Evolutionary conservation across 2,113 vertebrate genomes (phyloP).

Genomic region (Phyllostomus hastatus): DNA sequence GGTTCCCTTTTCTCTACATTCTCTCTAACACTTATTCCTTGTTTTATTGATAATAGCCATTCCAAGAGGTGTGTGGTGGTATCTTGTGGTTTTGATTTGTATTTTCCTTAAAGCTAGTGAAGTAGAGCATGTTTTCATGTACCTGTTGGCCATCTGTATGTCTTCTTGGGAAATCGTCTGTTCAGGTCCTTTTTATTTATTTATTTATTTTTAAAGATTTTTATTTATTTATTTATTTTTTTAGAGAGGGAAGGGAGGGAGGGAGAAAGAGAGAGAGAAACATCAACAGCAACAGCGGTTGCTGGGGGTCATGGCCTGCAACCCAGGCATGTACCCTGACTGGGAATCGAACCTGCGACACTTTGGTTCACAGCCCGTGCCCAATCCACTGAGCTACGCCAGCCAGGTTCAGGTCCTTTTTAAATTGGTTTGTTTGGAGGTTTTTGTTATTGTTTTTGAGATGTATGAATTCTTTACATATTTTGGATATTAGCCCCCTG

Average conservation of each 20-base stretch:
- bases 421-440: background rate
- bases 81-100: background rate
- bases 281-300: too few relatives aligned
- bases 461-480: background rate
- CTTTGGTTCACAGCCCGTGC: too few relatives aligned
- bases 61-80: too few relatives aligned
- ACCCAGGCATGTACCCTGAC: too few relatives aligned
- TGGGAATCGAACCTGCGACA: too few relatives aligned
- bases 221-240: too few relatives aligned
- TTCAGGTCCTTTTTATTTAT: background rate
- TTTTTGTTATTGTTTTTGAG: background rate
- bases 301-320: too few relatives aligned
- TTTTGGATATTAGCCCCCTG: background rate
- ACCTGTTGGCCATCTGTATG: background rate
- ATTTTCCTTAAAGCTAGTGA: background rate
- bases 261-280: too few relatives aligned
- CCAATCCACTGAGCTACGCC: too few relatives aligned
- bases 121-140: background rate
- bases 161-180: background rate
- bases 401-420: background rate
- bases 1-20: background rate
- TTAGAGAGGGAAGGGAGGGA: too few relatives aligned
- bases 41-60: background rate
- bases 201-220: too few relatives aligned
- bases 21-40: background rate